Evolutionary conservation across 2,797 vertebrate species (phyloP).

Genomic region (Limnodromus scolopaceus): DNA sequence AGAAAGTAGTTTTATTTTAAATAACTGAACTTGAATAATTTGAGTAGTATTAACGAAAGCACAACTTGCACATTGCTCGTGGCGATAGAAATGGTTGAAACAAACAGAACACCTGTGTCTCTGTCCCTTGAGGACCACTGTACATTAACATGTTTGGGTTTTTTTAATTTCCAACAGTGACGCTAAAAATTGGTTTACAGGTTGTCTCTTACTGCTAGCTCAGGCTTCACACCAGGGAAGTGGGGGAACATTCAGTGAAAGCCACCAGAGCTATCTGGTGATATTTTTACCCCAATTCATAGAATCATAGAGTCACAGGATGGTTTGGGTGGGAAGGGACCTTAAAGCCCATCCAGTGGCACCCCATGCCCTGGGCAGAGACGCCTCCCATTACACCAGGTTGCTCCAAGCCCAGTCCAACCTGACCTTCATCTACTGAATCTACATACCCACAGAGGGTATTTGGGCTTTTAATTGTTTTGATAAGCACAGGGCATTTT

Average conservation of each 20-base stretch:
- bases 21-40: not conserved
- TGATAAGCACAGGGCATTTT: slow-evolving; percentile 13
- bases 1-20: not conserved
- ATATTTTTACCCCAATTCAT: not conserved
- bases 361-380: not conserved
- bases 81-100: not conserved
- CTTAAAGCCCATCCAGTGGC: not conserved
- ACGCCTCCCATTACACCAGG: not conserved
- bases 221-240: not conserved
- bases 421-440: not conserved
- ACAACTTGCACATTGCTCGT: not conserved
- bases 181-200: not conserved
- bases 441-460: not conserved
- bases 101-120: not conserved
- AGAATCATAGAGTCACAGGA: not conserved
- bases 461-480: slow-evolving; percentile 32
- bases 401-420: not conserved
- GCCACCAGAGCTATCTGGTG: not conserved
- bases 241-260: not conserved
- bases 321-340: not conserved
- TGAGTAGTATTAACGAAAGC: not conserved
- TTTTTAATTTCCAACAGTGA: not conserved
- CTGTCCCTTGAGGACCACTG: not conserved
- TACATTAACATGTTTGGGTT: accelerated
- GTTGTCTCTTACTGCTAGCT: not conserved